These are phyloP conservation scores for Athetis lepigone DNA, from an alignment of 2,888 invertebrate genomes.

Conservation along the genomic window DNA sequence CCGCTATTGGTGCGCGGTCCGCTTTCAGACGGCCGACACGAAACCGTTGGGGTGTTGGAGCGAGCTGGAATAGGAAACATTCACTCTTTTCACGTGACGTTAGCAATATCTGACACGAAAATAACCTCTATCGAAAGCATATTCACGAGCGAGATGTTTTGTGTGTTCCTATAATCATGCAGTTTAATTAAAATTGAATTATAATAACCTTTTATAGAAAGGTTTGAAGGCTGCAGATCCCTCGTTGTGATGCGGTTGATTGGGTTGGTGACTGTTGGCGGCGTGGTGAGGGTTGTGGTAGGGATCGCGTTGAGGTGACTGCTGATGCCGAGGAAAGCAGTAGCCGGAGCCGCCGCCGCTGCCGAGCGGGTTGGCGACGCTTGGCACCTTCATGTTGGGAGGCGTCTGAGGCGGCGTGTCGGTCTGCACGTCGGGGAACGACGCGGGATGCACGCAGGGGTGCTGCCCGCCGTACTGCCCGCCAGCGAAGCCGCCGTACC, in stretches of 20 bases:
- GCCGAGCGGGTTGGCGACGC: conserved; percentile 93
- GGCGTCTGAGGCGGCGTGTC: conserved; percentile 98
- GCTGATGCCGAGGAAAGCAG: conserved; percentile 88
- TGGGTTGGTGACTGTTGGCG: conserved; percentile 85
- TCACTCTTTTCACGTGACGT: conserved; percentile 81
- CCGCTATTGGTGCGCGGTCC: conserved; percentile 82
- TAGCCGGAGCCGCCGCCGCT: conserved; percentile 91
- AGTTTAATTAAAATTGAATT: conserved; percentile 8
- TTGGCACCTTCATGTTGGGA: conserved; percentile 97
- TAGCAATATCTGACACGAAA: conserved; percentile 62
- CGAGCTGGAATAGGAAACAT: conserved; percentile 90
- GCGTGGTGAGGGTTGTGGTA: conserved; percentile 90
- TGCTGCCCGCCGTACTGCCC: conserved; percentile 90
- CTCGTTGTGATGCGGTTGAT: conserved; percentile 89
- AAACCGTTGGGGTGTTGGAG: conserved; percentile 94
- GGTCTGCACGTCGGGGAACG: conserved; percentile 96
- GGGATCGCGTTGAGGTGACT: conserved; percentile 90
- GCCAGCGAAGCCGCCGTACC: conserved; percentile 93
- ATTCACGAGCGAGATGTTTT: conserved; percentile 36
- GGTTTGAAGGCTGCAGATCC: conserved; percentile 95
- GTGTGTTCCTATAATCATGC: conserved; percentile 28
- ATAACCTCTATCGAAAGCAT: conserved; percentile 52
- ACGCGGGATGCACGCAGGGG: conserved; percentile 92
- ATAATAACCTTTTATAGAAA: conserved; percentile 96
- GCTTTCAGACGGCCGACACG: conserved; percentile 94